Evolutionary conservation across 2,797 vertebrate genomes (phyloP).

Genomic region (Taeniopygia guttata): DNA sequence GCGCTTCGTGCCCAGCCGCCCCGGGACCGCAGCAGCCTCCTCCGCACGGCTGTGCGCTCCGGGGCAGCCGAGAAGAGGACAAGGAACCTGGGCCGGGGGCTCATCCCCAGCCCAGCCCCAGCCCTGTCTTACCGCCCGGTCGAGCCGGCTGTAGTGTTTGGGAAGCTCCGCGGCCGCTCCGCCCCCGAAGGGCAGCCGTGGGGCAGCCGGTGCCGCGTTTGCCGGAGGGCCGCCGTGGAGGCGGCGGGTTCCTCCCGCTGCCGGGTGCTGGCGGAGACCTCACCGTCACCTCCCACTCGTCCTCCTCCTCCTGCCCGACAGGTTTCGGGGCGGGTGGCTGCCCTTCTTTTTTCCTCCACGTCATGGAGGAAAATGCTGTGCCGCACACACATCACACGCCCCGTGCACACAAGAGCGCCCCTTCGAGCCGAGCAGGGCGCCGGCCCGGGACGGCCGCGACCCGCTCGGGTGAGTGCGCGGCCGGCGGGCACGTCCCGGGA

Average conservation of each 20-base stretch:
- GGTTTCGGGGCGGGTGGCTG: neutral
- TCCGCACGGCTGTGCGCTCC: neutral
- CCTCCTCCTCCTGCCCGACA: neutral
- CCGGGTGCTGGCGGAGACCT: neutral
- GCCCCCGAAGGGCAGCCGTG: neutral
- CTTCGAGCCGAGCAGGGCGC: neutral
- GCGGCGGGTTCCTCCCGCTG: neutral
- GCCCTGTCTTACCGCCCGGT: fast-evolving
- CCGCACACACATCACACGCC: neutral
- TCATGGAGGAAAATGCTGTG: slow-evolving; percentile 9
- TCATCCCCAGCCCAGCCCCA: too few species aligned
- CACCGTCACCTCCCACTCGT: neutral
- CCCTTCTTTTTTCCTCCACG: slow-evolving; percentile 16
- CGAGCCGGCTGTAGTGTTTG: neutral
- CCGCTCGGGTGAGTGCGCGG: neutral
- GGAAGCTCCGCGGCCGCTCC: neutral
- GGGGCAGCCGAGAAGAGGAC: neutral
- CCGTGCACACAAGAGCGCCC: neutral
- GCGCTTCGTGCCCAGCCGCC: too few species aligned
- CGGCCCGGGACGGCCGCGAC: neutral
- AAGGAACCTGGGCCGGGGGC: neutral
- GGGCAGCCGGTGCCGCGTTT: neutral
- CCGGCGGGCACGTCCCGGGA: neutral
- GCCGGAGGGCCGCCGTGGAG: neutral
- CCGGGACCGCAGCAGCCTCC: neutral